Evolutionary conservation across 1,140 invertebrate genomes (phyloP), one percentile per base, ranked within the genome.

Genomic region (Scaptomyza pallida): DNA sequence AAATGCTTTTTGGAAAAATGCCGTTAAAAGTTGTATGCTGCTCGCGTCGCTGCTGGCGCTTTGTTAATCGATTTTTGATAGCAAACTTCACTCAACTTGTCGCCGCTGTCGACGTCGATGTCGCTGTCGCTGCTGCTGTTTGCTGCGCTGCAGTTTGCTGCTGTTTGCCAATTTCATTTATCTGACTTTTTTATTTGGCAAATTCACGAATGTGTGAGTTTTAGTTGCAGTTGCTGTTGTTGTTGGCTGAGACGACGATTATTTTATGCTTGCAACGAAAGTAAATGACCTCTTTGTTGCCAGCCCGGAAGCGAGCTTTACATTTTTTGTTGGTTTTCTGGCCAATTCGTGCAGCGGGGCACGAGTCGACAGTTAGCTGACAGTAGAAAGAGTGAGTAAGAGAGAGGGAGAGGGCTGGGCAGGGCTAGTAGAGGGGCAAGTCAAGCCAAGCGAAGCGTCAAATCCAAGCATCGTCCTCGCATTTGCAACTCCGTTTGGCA

Each of bases 11-110:
- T 83, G 73, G 73, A 69, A 78, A 74, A 72, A 55, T 37, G 44
- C 73, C 76, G 81, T 77, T 77, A 78, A 83, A n/a, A 74, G 61
- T 76, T 83, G 65, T 30, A 30, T 30, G 26, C 51, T 64, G 33
- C 43, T 40, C 44, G 57, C 75, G 65, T 59, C 37, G 77, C 77
- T 81, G 78, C 63, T 37, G 67, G 69, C 74, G 70, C 64, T 80
- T 77, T 86, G 81, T 85, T 86, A 86, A 86, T 88, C 81, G 82
- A 86, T 86, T 81, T 86, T 86, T 86, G 81, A 86, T 86, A 65
- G 52, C 50, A 51, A 78, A 86, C 72, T 64, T 61, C 56, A 78
- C 75, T 82, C 78, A 82, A 82, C 63, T 75, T 75, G 74, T 74
- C 54, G 54, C 45, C 57, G 35, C 45, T 54, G 47, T 26, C 21